Conservation (phyloP, 2,888 invertebrate species). For the Bimastos eiseni region DNA sequence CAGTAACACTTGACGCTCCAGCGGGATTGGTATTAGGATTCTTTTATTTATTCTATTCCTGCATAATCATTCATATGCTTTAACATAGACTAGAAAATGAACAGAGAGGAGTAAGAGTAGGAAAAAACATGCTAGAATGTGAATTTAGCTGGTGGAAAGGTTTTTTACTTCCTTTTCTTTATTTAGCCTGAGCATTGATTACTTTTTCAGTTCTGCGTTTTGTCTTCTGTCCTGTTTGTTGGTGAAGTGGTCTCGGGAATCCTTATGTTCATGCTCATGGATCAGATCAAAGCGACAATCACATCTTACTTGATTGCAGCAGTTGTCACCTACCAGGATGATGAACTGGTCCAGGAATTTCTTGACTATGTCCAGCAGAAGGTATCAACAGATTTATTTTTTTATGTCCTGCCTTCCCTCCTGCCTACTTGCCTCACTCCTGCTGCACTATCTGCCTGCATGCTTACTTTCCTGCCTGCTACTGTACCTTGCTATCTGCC, state of each 20-base stretch:
- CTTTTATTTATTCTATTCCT: not conserved
- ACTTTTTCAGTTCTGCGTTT: conserved; percentile 39
- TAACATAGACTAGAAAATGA: not conserved
- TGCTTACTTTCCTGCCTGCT: not conserved
- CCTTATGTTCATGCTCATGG: conserved; percentile 47
- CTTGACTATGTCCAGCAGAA: conserved; percentile 7
- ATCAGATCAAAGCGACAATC: conserved; percentile 43
- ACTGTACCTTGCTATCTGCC: not conserved
- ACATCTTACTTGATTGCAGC: conserved; percentile 41
- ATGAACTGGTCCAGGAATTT: conserved; percentile 26
- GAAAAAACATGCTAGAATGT: too few relatives aligned
- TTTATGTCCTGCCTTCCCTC: not conserved
- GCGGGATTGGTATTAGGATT: not conserved
- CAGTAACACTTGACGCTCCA: too few relatives aligned
- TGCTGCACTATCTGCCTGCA: too few relatives aligned
- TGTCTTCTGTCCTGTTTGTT: conserved; percentile 44
- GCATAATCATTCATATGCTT: too few relatives aligned
- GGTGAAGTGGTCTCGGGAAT: conserved; percentile 45
- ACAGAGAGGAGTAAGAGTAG: not conserved
- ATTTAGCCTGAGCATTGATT: not conserved
- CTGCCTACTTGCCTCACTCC: not conserved
- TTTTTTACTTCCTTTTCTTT: not conserved
- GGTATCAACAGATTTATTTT: not conserved
- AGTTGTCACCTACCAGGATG: conserved; percentile 42
- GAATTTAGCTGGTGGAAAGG: not conserved